phyloP scores from a whole-genome alignment of 2,113 vertebrate species.

The Psittacula cyanocephala region DNA sequence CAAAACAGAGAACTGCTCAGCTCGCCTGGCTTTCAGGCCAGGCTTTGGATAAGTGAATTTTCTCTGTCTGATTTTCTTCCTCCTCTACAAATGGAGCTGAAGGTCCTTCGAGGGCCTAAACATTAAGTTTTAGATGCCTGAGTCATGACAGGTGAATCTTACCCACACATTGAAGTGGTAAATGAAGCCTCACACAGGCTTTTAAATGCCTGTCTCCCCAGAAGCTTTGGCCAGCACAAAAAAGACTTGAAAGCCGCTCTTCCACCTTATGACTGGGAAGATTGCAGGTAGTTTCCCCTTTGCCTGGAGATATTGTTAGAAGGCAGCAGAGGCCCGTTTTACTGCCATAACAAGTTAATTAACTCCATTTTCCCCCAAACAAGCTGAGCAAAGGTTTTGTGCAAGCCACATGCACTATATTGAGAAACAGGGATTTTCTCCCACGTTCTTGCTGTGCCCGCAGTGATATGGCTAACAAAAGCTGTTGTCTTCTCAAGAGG shows the following conservation, averaged over 20 bases:
- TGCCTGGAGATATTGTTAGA: slow-evolving; percentile 43
- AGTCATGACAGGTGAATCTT: not conserved
- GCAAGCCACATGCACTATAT: not conserved
- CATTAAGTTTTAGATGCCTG: not conserved
- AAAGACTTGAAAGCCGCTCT: not conserved
- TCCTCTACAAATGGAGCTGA: not conserved
- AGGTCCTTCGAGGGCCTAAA: not conserved
- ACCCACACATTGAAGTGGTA: not conserved
- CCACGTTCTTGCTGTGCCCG: not conserved
- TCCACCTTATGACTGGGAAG: not conserved
- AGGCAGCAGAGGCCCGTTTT: slow-evolving; percentile 13
- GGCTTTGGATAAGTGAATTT: not conserved
- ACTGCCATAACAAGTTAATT: not conserved
- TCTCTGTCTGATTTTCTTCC: not conserved
- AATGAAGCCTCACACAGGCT: not conserved
- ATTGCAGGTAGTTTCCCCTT: slow-evolving; percentile 44
- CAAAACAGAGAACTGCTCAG: not conserved
- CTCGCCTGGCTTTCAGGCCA: not conserved
- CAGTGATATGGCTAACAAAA: slow-evolving; percentile 20
- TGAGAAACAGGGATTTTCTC: slow-evolving; percentile 31
- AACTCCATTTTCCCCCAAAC: not conserved
- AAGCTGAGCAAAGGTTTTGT: slow-evolving; percentile 2
- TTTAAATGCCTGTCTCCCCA: not conserved
- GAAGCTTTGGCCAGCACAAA: slow-evolving; percentile 2
- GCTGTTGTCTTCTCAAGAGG: not conserved